Percentiles rank a stretch among this genome's conserved stretches.
Evolutionary conservation across 1,140 invertebrate genomes (phyloP).

Genomic region (Ptiloglossa arizonensis): DNA sequence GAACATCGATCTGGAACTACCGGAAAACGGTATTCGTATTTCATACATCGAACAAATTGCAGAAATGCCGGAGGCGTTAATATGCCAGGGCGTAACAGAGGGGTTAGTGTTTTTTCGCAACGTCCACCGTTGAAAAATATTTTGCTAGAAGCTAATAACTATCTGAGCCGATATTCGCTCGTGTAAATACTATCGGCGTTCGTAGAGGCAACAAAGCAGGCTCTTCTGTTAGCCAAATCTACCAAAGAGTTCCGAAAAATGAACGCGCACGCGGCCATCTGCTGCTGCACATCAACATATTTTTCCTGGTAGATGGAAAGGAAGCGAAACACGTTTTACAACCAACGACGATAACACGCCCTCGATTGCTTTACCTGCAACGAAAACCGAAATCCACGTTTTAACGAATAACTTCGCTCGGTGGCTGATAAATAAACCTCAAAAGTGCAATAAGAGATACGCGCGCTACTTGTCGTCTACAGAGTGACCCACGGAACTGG

Average conservation of each 20-base stretch:
- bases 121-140: constrained; percentile 63
- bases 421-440: too few relatives aligned
- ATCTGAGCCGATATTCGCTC: constrained; percentile 61
- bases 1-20: constrained; percentile 61
- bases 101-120: constrained; percentile 59
- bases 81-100: constrained; percentile 56
- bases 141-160: constrained; percentile 69
- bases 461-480: too few relatives aligned
- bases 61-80: constrained; percentile 64
- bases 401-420: too few relatives aligned
- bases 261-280: not conserved
- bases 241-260: constrained; percentile 25
- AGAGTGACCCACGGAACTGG: too few relatives aligned
- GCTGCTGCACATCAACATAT: not conserved
- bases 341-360: not conserved
- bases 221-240: constrained; percentile 44
- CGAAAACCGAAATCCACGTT: not conserved
- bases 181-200: constrained; percentile 63
- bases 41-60: constrained; percentile 62
- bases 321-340: not conserved
- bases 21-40: constrained; percentile 57
- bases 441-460: too few relatives aligned
- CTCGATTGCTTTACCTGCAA: not conserved
- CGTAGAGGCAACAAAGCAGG: constrained; percentile 59
- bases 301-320: not conserved